Conservation (phyloP, 2,888 invertebrate genomes). For the Arge pagana region DNA sequence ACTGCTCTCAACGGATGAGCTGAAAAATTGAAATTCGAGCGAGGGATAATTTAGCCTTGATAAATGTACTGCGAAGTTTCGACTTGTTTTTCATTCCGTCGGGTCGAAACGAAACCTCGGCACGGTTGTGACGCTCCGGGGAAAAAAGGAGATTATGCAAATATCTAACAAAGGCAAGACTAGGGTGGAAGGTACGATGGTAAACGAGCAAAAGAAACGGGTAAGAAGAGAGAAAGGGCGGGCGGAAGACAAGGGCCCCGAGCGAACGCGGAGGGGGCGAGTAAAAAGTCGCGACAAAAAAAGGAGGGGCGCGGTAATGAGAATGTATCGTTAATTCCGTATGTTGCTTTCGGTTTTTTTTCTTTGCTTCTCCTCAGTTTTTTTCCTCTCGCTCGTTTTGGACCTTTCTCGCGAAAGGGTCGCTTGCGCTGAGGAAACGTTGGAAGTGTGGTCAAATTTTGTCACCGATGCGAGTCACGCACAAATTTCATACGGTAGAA, state of each 20-base stretch:
- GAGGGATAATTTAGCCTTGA: too few species aligned
- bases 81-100: constrained; percentile 8
- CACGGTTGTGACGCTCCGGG: constrained; percentile 5
- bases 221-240: not conserved
- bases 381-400: constrained; percentile 7
- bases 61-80: not conserved
- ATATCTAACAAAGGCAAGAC: not conserved
- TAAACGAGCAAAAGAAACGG: constrained; percentile 7
- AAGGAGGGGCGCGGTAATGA: constrained; percentile 13
- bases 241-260: not conserved
- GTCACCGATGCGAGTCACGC: too few species aligned
- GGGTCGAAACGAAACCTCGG: not conserved
- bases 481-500: too few species aligned
- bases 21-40: too few species aligned
- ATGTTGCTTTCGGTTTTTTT: too few species aligned
- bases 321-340: constrained; percentile 21
- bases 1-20: too few species aligned
- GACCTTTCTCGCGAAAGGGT: too few species aligned
- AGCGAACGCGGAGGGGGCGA: not conserved
- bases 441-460: too few species aligned
- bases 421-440: too few species aligned
- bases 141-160: constrained; percentile 16
- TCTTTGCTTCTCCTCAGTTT: not conserved
- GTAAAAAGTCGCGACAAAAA: not conserved
- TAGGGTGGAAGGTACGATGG: too few species aligned